phyloP scores from a whole-genome alignment of 2,888 invertebrate genomes.

The Rhingia campestris region DNA sequence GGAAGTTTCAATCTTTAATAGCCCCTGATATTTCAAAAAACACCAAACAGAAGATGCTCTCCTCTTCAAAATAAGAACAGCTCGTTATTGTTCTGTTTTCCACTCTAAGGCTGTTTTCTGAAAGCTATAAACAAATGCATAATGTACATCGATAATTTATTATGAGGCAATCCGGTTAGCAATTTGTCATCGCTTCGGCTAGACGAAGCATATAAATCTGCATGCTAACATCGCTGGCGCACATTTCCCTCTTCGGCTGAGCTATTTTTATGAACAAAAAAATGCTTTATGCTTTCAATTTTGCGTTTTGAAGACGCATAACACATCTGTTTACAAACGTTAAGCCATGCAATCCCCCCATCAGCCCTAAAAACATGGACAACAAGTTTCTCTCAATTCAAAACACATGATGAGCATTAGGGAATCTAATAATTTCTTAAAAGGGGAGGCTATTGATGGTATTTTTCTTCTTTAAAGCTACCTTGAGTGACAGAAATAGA shows the following conservation, averaged over 20 bases:
- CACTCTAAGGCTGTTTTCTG: too few species aligned
- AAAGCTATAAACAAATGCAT: background rate
- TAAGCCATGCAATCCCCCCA: background rate
- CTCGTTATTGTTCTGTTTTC: too few species aligned
- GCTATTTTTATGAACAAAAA: background rate
- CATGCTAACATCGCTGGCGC: slow-evolving; percentile 1
- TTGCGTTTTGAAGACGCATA: background rate
- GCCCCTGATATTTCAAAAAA: too few species aligned
- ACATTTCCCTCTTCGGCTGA: background rate
- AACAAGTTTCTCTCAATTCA: background rate
- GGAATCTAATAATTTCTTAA: too few species aligned
- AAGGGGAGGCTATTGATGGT: too few species aligned
- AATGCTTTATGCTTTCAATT: background rate
- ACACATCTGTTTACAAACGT: slow-evolving; percentile 7
- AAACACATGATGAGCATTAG: background rate
- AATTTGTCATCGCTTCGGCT: slow-evolving; percentile 14
- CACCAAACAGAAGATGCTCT: too few species aligned
- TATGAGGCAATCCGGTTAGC: background rate
- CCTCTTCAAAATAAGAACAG: too few species aligned
- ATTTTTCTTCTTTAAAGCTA: too few species aligned
- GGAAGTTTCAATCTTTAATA: too few species aligned
- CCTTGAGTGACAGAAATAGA: too few species aligned
- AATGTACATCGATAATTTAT: background rate
- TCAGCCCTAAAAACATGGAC: background rate
- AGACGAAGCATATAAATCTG: slow-evolving; percentile 13